These are phyloP conservation scores for Drosophila kohkoa DNA, from an alignment of 1,140 invertebrate genomes.

Conservation along the genomic window DNA sequence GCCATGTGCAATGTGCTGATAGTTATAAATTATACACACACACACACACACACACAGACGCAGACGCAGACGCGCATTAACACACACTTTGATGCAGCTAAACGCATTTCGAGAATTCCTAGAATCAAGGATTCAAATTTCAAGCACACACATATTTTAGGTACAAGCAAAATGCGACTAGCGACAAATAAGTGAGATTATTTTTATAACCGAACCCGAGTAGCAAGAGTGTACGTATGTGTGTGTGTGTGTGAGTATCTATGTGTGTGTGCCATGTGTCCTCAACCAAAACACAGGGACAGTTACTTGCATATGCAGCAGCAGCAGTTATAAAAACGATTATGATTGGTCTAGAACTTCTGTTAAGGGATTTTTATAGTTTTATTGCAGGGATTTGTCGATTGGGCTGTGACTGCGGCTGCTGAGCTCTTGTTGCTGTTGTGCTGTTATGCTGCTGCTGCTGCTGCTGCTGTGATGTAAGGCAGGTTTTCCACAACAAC, in stretches of 20 bases:
- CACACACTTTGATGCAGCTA: slow-evolving; percentile 48
- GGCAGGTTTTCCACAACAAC: slow-evolving; percentile 52
- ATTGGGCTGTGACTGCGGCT: slow-evolving; percentile 40
- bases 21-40: slow-evolving; percentile 74
- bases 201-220: slow-evolving; percentile 75
- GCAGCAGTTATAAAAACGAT: slow-evolving; percentile 75
- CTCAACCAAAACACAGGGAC: slow-evolving; percentile 1
- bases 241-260: slow-evolving; percentile 31
- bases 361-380: slow-evolving; percentile 68
- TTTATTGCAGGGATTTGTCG: slow-evolving; percentile 68
- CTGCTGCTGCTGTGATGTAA: slow-evolving; percentile 67
- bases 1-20: slow-evolving; percentile 57
- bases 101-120: slow-evolving; percentile 62
- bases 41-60: slow-evolving; percentile 29
- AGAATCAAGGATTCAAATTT: slow-evolving; percentile 83
- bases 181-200: slow-evolving; percentile 83
- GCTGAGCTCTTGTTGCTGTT: slow-evolving; percentile 41
- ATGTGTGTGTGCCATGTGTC: slow-evolving; percentile 51
- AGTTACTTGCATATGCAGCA: slow-evolving; percentile 28
- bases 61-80: slow-evolving; percentile 23
- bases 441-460: slow-evolving; percentile 45
- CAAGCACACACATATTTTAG: slow-evolving; percentile 57
- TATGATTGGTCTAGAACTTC: slow-evolving; percentile 77
- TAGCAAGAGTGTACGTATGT: not conserved
- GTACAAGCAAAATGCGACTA: slow-evolving; percentile 47